phyloP scores from a whole-genome alignment of 2,888 invertebrate genomes.

The Pachliopta kotzebuea region DNA sequence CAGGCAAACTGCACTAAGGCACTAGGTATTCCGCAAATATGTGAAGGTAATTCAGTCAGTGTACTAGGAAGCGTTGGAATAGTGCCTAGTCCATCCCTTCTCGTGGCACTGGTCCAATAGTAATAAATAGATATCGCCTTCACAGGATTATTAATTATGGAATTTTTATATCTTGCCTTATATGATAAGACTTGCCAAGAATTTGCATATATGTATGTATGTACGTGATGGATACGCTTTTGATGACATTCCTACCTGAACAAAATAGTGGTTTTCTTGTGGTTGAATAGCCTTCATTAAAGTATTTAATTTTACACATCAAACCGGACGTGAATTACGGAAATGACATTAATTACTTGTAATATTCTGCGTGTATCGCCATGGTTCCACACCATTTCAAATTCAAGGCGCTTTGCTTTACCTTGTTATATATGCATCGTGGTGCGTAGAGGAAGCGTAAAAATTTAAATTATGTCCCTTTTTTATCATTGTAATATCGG shows the following conservation, averaged over 20 bases:
- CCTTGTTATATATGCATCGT: slow-evolving; percentile 30
- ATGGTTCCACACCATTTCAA: slow-evolving; percentile 26
- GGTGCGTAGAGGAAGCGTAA: slow-evolving; percentile 23
- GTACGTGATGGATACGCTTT: slow-evolving; percentile 16
- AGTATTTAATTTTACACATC: slow-evolving; percentile 32
- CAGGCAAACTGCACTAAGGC: slow-evolving; percentile 45
- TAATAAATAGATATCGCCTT: slow-evolving; percentile 39
- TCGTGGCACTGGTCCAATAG: slow-evolving; percentile 59
- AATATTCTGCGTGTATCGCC: slow-evolving; percentile 35
- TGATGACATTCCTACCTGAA: slow-evolving; percentile 20
- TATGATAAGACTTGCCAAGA: slow-evolving; percentile 1
- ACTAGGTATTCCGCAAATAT: slow-evolving; percentile 51
- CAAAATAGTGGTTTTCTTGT: slow-evolving; percentile 16
- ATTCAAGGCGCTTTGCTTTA: slow-evolving; percentile 27
- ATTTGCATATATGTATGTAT: slow-evolving; percentile 23
- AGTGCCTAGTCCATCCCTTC: slow-evolving; percentile 53
- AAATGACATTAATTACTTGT: slow-evolving; percentile 50
- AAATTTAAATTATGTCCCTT: slow-evolving; percentile 7
- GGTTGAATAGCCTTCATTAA: slow-evolving; percentile 20
- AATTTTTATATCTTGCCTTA: slow-evolving; percentile 24
- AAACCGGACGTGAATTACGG: slow-evolving; percentile 43
- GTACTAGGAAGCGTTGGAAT: slow-evolving; percentile 69
- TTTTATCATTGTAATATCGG: too few species aligned
- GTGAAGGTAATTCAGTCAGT: slow-evolving; percentile 56
- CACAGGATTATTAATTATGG: slow-evolving; percentile 33